A percentile compares a stretch with the other conserved stretches of the same genome.
phyloP scores from a whole-genome alignment of 2,797 vertebrate species.

The Alca torda region DNA sequence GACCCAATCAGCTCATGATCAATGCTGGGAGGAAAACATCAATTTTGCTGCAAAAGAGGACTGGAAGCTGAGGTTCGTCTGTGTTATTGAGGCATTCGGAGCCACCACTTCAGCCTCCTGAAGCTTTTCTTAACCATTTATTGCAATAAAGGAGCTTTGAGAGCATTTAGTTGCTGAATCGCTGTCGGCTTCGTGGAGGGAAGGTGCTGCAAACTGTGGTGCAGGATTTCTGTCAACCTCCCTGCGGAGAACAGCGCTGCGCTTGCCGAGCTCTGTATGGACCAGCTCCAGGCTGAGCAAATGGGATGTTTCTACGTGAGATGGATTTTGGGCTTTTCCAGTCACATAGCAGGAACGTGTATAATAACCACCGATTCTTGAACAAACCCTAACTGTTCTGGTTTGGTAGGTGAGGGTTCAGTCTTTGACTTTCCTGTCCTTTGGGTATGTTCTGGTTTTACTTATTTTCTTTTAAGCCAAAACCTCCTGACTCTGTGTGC shows the following conservation, averaged over 20 bases:
- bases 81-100: not conserved
- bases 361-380: not conserved
- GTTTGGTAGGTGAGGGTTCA: not conserved
- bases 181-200: not conserved
- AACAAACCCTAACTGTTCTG: not conserved
- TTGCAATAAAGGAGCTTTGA: not conserved
- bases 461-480: not conserved
- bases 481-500: not conserved
- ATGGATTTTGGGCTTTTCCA: not conserved
- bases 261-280: not conserved
- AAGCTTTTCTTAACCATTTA: not conserved
- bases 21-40: not conserved
- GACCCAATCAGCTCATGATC: not conserved
- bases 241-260: not conserved
- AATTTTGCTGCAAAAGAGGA: not conserved
- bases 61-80: not conserved
- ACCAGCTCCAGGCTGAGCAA: not conserved
- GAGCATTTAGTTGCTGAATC: not conserved
- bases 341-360: not conserved
- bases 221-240: not conserved
- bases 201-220: not conserved
- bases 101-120: not conserved
- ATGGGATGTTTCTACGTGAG: fast-evolving
- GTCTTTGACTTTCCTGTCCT: not conserved
- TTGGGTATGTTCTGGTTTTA: not conserved